Conservation (phyloP, 2,797 vertebrate species). For the Tauraco hartlaubi region DNA sequence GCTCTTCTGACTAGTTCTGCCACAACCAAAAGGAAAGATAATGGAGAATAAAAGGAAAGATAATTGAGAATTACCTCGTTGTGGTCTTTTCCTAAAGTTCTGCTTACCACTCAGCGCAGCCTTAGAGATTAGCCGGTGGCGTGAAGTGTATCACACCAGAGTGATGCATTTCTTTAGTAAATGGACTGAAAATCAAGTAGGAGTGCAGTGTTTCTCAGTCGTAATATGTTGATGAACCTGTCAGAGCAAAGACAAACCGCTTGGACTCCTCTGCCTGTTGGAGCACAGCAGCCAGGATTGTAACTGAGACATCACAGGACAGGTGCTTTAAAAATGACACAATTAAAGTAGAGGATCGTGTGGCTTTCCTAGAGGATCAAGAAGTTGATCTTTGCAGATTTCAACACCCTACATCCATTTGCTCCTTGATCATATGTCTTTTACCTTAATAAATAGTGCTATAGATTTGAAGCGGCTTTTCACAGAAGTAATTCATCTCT, state of each 20-base stretch:
- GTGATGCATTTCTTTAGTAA: background rate
- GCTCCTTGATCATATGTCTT: background rate
- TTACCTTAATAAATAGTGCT: background rate
- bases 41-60: background rate
- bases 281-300: background rate
- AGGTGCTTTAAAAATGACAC: constrained; percentile 29
- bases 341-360: background rate
- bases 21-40: background rate
- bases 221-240: constrained; percentile 9
- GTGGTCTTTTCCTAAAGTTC: background rate
- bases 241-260: background rate
- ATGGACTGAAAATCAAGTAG: background rate
- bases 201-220: background rate
- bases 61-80: background rate
- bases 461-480: constrained; percentile 5
- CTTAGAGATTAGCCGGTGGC: background rate
- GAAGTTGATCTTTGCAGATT: background rate
- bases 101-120: background rate
- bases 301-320: background rate
- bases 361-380: background rate
- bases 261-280: background rate
- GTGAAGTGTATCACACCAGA: background rate
- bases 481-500: background rate
- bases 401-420: background rate
- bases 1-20: background rate